Percentiles rank a stretch among this genome's conserved stretches.
Conservation (phyloP, 2,113 vertebrate genomes). For the Rhabdomys dilectus region DNA sequence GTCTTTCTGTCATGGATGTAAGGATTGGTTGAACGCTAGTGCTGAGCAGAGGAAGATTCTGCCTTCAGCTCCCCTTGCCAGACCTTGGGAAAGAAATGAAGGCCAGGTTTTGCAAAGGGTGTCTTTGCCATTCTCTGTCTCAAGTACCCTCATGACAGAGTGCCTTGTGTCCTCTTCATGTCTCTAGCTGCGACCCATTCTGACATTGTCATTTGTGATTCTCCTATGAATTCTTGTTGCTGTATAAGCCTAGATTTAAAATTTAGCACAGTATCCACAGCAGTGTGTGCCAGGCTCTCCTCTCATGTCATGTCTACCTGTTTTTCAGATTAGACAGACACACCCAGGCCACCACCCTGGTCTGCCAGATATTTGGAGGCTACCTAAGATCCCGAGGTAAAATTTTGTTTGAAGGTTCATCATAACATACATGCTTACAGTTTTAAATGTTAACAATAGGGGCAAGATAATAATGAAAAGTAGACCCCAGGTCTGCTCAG, state of each 20-base stretch:
- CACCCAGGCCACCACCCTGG: constrained; percentile 95
- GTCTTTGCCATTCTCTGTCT: neutral
- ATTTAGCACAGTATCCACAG: neutral
- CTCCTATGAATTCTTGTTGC: neutral
- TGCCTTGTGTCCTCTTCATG: neutral
- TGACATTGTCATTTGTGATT: neutral
- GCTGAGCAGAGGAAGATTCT: neutral
- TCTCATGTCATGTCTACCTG: neutral
- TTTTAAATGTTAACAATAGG: neutral
- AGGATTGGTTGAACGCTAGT: neutral
- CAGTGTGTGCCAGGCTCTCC: neutral
- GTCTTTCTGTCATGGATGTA: accelerated
- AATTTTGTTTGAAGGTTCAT: neutral
- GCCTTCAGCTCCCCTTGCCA: no score
- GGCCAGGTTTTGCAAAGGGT: neutral
- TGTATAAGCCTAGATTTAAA: neutral
- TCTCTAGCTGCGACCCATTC: neutral
- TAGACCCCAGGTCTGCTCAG: neutral
- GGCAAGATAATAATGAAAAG: neutral
- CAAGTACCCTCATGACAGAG: neutral
- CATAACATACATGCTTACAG: neutral
- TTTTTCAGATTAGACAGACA: constrained; percentile 94
- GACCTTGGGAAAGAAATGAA: no score
- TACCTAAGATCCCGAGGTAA: constrained; percentile 96
- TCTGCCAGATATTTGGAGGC: constrained; percentile 98